Evolutionary conservation across 2,797 vertebrate species (phyloP).

Genomic region (Dallia pectoralis): DNA sequence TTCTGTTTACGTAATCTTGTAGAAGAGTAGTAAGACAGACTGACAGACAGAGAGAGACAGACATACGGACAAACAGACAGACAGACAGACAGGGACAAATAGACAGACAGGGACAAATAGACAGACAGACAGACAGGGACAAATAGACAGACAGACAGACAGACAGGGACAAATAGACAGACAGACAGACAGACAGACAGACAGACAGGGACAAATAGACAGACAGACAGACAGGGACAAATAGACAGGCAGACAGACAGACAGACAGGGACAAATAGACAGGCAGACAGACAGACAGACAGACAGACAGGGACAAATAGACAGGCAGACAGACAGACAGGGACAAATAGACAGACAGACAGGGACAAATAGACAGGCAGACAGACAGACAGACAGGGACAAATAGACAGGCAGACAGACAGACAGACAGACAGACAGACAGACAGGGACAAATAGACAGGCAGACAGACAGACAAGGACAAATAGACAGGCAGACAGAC

Average conservation of each 20-base stretch:
- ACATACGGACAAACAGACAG: neutral
- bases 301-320: neutral
- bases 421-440: neutral
- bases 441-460: too few relatives aligned
- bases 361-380: neutral
- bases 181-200: neutral
- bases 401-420: neutral
- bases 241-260: neutral
- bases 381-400: neutral
- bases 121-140: neutral
- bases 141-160: neutral
- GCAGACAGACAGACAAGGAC: conserved; percentile 9
- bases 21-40: neutral
- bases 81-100: neutral
- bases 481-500: too few relatives aligned
- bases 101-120: neutral
- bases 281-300: too few relatives aligned
- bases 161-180: neutral
- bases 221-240: neutral
- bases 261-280: conserved; percentile 5
- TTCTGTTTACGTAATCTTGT: neutral
- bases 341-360: neutral
- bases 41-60: conserved; percentile 5
- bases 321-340: neutral
- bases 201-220: neutral